Base-by-base conservation (phyloP, 2,797 vertebrate genomes). In the Argyrosomus regius region DNA sequence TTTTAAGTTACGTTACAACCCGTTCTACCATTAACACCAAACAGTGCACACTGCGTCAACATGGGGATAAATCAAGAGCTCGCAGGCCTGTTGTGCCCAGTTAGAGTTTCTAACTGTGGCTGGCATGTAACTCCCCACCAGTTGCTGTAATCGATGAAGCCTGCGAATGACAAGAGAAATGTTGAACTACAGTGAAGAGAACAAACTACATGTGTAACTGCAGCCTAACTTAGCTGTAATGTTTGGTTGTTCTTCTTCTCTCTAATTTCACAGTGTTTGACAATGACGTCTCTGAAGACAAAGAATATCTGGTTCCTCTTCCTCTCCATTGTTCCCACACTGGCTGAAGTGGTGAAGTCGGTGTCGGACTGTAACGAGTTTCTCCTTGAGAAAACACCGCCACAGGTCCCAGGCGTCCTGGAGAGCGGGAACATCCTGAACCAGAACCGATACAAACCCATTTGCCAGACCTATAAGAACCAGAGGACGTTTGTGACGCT, bases 381-480 rank as follows among this genome's bases (percentile, higher is more conserved):
- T 31, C 49, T 89, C 22, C 75, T 86, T 1, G 0, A 8, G 0
- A 10, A 0, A 41, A 61, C 3, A 3, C 41, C 71, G 1, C 85
- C 85, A 4, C 9, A 64, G 3, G 13, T 87, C 14, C 67, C 60
- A 1, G 63, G 67, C 3, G 16, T 89, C 49, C 39, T 86, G 35
- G 8, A 22, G 4, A 18, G 1, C 0, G 72, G 77, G 3, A 28
- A 2, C 1, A 77, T 75, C 68, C 8, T 12, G 53, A 10, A 86
- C 67, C 74, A 69, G 54, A 8, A 2, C 22, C 69, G n/a, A 1
- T 87, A 86, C 61, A 81, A 72, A 41, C 14, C 39, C 31, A 87
- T 92, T 28, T 92, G 88, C 49, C 89, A 92, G 62, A 77, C 45
- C 14, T 80, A 0, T 4, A 0, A 28, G 0, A 11, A 72, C 3